Percentiles rank a stretch among this genome's conserved stretches.
Conservation (phyloP, 2,113 vertebrate genomes). For the Cichladusa arquata region DNA sequence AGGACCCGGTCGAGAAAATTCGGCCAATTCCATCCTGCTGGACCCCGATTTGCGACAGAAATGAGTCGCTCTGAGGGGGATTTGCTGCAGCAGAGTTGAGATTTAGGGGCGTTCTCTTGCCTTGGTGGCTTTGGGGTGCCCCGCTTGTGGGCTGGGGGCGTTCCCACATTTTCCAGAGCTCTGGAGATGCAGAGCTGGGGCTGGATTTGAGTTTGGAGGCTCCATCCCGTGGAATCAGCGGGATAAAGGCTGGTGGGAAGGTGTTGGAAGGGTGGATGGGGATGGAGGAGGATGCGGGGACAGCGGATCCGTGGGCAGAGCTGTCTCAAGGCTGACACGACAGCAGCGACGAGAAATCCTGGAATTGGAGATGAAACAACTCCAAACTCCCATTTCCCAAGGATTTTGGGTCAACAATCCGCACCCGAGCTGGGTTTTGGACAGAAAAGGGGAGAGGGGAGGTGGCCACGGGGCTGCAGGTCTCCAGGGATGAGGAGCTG, state of each 20-base stretch:
- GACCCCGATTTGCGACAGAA: fast-evolving
- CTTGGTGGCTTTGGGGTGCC: not conserved
- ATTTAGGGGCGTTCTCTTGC: not conserved
- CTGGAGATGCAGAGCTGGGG: not conserved
- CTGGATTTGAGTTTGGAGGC: not conserved
- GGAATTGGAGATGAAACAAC: not conserved
- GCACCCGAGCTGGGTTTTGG: not conserved
- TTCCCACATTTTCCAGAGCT: not conserved
- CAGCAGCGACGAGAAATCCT: not conserved
- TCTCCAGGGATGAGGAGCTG: not conserved
- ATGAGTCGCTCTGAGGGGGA: fast-evolving
- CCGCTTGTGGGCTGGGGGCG: too few relatives aligned
- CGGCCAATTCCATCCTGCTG: fast-evolving
- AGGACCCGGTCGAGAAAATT: fast-evolving
- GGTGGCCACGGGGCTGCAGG: not conserved
- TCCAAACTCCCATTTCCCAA: not conserved
- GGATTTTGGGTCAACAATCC: not conserved
- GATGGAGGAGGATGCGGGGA: not conserved
- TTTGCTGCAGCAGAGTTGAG: not conserved
- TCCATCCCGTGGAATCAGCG: fast-evolving
- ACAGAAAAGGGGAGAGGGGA: not conserved
- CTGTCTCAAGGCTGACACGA: not conserved
- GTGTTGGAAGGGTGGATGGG: not conserved
- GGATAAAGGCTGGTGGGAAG: not conserved
- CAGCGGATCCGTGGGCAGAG: not conserved